A percentile compares a stretch with the other conserved stretches of the same genome.
Conservation (phyloP, 2,888 invertebrate genomes). For the Aspidapion aeneum region DNA sequence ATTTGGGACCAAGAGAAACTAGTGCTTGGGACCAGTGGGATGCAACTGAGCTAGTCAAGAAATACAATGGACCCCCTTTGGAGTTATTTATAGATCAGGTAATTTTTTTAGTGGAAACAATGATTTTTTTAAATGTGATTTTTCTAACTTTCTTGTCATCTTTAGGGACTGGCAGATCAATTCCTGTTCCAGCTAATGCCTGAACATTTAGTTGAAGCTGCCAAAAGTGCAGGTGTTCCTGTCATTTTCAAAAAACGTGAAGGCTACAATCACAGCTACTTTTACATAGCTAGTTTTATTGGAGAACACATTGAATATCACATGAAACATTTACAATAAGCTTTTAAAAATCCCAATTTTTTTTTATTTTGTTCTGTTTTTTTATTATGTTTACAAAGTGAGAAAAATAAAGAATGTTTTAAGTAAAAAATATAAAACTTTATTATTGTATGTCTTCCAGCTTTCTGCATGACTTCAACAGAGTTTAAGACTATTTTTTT, state of each 20-base stretch:
- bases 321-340: conserved; percentile 61
- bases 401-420: too few relatives aligned
- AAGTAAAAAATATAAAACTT: too few relatives aligned
- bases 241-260: conserved; percentile 69
- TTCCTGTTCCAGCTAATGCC: conserved; percentile 79
- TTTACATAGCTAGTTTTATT: conserved; percentile 86
- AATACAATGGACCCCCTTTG: conserved; percentile 79
- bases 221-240: conserved; percentile 65
- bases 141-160: too few relatives aligned
- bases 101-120: conserved; percentile 24
- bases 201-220: conserved; percentile 74
- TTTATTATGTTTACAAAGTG: too few relatives aligned
- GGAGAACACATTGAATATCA: conserved; percentile 92
- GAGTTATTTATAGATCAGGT: conserved; percentile 90
- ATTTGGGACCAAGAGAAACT: conserved; percentile 66
- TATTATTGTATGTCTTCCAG: too few relatives aligned
- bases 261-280: conserved; percentile 95
- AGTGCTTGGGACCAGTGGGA: conserved; percentile 81
- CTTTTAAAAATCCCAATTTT: not conserved
- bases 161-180: conserved; percentile 79
- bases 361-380: too few relatives aligned
- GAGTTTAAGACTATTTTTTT: too few relatives aligned
- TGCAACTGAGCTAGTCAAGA: conserved; percentile 76
- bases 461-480: too few relatives aligned
- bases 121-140: not conserved